Base-by-base conservation (phyloP, 2,113 vertebrate genomes). In the Malurus cyaneus region DNA sequence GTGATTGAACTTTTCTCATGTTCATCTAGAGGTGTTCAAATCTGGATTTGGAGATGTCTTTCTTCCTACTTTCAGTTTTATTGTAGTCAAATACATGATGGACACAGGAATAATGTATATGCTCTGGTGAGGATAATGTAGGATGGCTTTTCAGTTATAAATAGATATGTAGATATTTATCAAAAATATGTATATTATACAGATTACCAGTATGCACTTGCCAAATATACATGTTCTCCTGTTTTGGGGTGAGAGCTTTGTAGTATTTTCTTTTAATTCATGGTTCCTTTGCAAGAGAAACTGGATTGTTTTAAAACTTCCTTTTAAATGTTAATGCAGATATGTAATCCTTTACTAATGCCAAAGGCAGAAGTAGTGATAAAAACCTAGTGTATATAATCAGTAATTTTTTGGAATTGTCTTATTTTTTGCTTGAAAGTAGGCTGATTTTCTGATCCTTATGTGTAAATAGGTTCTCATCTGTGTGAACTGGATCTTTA, bases 141-240 rank as follows among this genome's bases (percentile, higher is more conserved):
- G 12, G 13, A 12, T 73, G 18, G 8, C 11, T 84, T 88, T 77
- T 86, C 34, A 53, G 24, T 83, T 86, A 16, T 24, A 73, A 66
- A 34, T 9, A 73, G 11, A 29, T 23, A 13, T 60, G 64, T 10
- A 70, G 11, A 66, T 18, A 18, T 49, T 64, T 56, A 41, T 83
- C 0, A 78, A 52, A 72, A 74, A 23, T 46, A 49, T 19, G 8
- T 36, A 8, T 59, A 19, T 77, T 44, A 19, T 44, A 59, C 2
- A 42, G 23, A 11, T 74, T 70, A 14, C 56, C 17, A 50, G 6
- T 56, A 32, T 34, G n/a, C 71, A 44, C 3, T 46, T 59, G 16
- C 6, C 31, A 41, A 72, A 42, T 52, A 36, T 6, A 16, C 14
- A 0, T 15, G 2, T 64, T 71, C 9, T 65, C 0, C 5, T 2